Base-by-base conservation (phyloP, 2,888 invertebrate species). In the Eupithecia subumbrata region DNA sequence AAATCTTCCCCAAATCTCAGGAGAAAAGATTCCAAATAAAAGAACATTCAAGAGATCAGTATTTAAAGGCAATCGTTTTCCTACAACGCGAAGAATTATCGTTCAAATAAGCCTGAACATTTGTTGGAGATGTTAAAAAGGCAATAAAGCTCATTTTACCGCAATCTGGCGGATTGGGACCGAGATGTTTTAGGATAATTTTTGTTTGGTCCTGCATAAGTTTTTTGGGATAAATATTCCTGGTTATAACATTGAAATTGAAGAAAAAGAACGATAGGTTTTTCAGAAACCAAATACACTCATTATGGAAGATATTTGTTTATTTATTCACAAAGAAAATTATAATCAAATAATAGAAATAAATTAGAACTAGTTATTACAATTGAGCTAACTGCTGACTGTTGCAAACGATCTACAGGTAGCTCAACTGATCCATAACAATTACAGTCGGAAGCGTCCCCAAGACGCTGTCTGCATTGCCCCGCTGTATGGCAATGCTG, bases 101-200 rank as follows among this genome's bases (percentile, higher is more conserved):
- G 71, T 69, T 72, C 71, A 48, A 30, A 76, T 69, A 73, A 60
- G 60, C 60, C 60, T 60, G 60, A 60, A 60, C 60, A 14, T 25
- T 56, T 60, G 60, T 77, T 56, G 71, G 37, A 74, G 60, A 80
- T 78, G 75, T 74, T 69, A 48, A 73, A 48, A 75, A 78, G 71
- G 66, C 70, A 76, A 73, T 73, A 73, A 76, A 71, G 73, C 34
- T 56, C 71, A 64, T 45, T 68, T 67, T 67, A 67, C n/a, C 66
- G 66, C 66, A 67, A 40, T 45, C 69, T 67, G 48, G 71, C n/a
- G 66, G 40, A 67, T 67, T 67, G 37, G 40, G 66, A 37, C 18
- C 48, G 37, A 34, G 34, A 67, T 67, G 37, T 40, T 40, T 40
- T 40, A 66, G 66, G 40, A 67, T 67, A n/a, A 67, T 67, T 22